Percentiles rank a stretch among this genome's conserved stretches.
Conservation (phyloP, 2,113 vertebrate species). For the Erinaceus europaeus region DNA sequence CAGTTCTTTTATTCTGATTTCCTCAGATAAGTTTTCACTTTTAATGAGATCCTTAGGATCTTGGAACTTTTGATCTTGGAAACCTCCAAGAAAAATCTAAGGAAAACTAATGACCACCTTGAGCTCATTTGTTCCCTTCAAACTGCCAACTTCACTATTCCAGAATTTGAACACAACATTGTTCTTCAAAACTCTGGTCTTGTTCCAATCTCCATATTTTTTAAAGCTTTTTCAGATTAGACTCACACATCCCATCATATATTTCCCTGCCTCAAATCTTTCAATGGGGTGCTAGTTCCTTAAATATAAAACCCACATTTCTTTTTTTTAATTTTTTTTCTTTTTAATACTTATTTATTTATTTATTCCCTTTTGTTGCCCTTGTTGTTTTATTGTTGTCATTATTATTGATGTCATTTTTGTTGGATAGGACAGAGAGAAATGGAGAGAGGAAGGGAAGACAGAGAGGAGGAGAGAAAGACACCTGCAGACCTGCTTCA, state of each 20-base stretch:
- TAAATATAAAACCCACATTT: background rate
- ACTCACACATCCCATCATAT: fast-evolving
- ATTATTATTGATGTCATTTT: no score
- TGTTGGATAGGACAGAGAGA: no score
- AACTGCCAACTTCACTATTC: background rate
- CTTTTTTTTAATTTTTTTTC: no score
- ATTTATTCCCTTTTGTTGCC: no score
- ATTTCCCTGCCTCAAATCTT: background rate
- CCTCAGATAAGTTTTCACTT: background rate
- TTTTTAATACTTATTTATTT: no score
- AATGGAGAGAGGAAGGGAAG: no score
- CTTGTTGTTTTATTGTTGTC: no score
- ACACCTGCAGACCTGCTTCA: no score
- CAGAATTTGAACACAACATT: background rate
- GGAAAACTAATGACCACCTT: background rate
- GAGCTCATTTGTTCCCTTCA: background rate
- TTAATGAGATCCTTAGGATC: background rate
- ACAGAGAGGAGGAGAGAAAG: no score
- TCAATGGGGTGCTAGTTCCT: background rate
- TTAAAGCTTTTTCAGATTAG: background rate
- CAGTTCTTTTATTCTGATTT: background rate
- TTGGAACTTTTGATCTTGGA: no score
- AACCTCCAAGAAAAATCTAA: no score
- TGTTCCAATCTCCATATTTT: background rate
- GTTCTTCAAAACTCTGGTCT: background rate